Base-by-base conservation (phyloP, 2,113 vertebrate species). In the Tringa solitaria region DNA sequence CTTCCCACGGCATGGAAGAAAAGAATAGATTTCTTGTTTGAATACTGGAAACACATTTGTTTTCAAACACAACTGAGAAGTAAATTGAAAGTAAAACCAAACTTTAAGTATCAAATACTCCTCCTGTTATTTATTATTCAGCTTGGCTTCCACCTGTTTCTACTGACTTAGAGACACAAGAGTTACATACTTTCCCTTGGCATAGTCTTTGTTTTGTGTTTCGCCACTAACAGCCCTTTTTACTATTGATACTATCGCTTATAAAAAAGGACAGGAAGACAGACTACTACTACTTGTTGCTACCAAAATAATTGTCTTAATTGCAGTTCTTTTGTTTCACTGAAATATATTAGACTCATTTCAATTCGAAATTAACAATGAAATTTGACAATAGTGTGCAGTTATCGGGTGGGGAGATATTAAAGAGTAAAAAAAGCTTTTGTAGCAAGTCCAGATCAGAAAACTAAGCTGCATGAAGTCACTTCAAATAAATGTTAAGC, bases 201-300 rank as follows among this genome's bases (percentile, higher is more conserved):
- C 45, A 69, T 7, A 37, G 23, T 30, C 30, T 75, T 67, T 53
- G 7, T 30, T 69, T 61, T 28, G 5, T 41, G 30, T 76, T 87
- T 82, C 1, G 1, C 5, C 7, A 30, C 48, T 37, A 45, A 45
- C 2, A 0, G 3, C 12, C 12, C 19, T 80, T 76, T 35, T 43
- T 46, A 57, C 68, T 69, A 48, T 8, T 50, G 27, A 53, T 53
- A 18, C 6, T 60, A 12, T 4, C 3, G 35, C 32, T 45, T 65
- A 24, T 3, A 39, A n/a, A 48, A 77, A 65, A 73, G 16, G 7
- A 16, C 26, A 91, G 27, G 48, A 61, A 37, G 51, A 51, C 7
- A 72, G n/a, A 70, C 7, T n/a, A 32, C 7, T 65, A 46, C n/a
- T 54, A 22, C 27, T 48, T 43, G 8, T n/a, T 85, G 35, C 30